Evolutionary conservation across 2,888 invertebrate genomes (phyloP).

Genomic region (Cheilosia scutellata): DNA sequence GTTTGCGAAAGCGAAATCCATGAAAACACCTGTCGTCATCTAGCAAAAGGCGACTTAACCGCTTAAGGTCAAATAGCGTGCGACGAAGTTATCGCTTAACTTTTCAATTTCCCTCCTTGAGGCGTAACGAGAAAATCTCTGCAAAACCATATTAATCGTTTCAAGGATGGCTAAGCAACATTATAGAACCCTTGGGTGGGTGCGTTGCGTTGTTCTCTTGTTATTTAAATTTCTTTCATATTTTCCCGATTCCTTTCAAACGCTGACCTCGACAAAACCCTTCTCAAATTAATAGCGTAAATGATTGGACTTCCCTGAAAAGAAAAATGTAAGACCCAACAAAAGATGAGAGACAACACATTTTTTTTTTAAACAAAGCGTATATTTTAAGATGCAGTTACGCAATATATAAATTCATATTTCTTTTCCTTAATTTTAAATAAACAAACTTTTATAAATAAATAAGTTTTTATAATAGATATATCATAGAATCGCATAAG

Average conservation of each 20-base stretch:
- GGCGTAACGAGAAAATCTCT: slow-evolving; percentile 19
- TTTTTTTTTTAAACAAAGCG: slow-evolving; percentile 51
- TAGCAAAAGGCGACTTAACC: slow-evolving; percentile 32
- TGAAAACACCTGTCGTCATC: slow-evolving; percentile 24
- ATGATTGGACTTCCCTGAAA: slow-evolving; percentile 42
- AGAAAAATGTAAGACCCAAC: neutral
- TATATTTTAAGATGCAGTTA: slow-evolving; percentile 62
- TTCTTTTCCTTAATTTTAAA: slow-evolving; percentile 44
- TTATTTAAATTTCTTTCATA: slow-evolving; percentile 49
- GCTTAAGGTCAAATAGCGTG: slow-evolving; percentile 70
- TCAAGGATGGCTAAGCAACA: slow-evolving; percentile 60
- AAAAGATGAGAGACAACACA: neutral
- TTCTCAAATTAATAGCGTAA: slow-evolving; percentile 48
- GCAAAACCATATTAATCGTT: slow-evolving; percentile 33
- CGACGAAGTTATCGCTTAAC: slow-evolving; percentile 69
- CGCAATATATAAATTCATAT: slow-evolving; percentile 67
- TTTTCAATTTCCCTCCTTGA: slow-evolving; percentile 63
- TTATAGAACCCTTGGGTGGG: slow-evolving; percentile 15
- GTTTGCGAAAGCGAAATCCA: slow-evolving; percentile 53
- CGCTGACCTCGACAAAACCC: slow-evolving; percentile 23
- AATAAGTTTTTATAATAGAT: slow-evolving; percentile 46
- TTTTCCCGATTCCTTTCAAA: slow-evolving; percentile 17
- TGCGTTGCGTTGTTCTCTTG: slow-evolving; percentile 15
- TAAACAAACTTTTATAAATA: slow-evolving; percentile 64
- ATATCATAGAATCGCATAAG: slow-evolving; percentile 46